Evolutionary conservation across 1,140 invertebrate genomes (phyloP), one percentile per base, ranked within the genome.

Genomic region (Cyclina sinensis): DNA sequence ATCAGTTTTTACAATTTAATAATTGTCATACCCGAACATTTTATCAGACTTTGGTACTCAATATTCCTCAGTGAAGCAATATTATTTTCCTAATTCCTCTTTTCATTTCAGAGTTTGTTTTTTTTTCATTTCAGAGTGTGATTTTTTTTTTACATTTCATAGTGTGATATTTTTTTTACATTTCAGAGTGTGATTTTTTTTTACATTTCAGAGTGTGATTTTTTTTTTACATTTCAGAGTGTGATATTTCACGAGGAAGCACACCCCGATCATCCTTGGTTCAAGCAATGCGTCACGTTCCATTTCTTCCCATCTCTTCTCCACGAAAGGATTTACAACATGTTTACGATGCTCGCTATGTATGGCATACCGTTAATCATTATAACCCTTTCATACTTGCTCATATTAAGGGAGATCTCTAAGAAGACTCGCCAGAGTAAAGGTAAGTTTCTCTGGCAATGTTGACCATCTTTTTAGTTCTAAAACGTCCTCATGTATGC

Each of bases 331-430:
- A 96, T 96, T 30, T 98, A 98, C 96, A 98, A 97, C 94, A 93
- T 98, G 35, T 97, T 97, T 95, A 97, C 97, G 83, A 96, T 98
- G 0, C 95, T 97, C 65, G 97, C 97, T 91, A 98, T 99, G 97
- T 99, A 99, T 95, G 97, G 97, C 39, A 96, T 98, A 4, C 98
- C 98, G 0, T 96, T 99, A 46, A 94, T 97, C 39, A 97, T 98
- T 65, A 99, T 99, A 82, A 97, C 98, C 65, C 98, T 97, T 93
- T 98, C 97, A 92, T 99, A 99, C 90, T 97, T 97, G 0, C 97
- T 98, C 62, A 99, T 99, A 76, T 96, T 99, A 81, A 97, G 96
- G 62, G 97, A 97, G 95, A 98, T 98, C 68, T 97, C 96, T 16
- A 95, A 96, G 82, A 97, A 97, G 94, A 97, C 97, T n/a, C 96